These are phyloP conservation scores for Metallyticus violacea DNA, from an alignment of 2,888 invertebrate genomes.

Conservation along the genomic window DNA sequence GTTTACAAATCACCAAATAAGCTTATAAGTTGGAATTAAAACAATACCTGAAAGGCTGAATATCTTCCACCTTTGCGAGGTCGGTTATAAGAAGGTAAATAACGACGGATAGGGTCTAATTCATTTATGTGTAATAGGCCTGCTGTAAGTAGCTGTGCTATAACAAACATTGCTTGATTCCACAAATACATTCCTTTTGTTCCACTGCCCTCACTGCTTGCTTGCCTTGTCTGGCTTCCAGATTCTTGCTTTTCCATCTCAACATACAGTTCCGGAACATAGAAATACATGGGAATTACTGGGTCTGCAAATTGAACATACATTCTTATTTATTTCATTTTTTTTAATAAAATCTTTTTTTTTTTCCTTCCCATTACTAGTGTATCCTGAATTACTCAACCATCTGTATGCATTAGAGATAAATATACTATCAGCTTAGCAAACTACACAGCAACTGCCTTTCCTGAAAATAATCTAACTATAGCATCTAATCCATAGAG, in stretches of 20 bases:
- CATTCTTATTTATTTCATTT: not conserved
- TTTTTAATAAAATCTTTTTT: no score
- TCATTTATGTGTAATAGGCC: slow-evolving; percentile 90
- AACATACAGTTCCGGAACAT: slow-evolving; percentile 69
- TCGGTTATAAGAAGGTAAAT: slow-evolving; percentile 92
- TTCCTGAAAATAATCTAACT: no score
- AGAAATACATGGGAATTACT: slow-evolving; percentile 92
- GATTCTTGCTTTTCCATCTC: slow-evolving; percentile 70
- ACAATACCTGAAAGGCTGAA: slow-evolving; percentile 90
- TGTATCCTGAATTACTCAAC: no score
- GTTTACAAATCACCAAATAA: not conserved
- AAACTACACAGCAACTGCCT: no score
- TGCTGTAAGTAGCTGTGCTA: slow-evolving; percentile 87
- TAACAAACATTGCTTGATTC: slow-evolving; percentile 95
- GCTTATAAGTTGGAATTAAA: not conserved
- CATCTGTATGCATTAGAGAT: no score
- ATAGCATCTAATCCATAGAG: no score
- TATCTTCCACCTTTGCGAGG: slow-evolving; percentile 90
- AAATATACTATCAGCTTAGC: no score
- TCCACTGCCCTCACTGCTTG: slow-evolving; percentile 58
- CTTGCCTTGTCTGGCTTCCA: slow-evolving; percentile 60
- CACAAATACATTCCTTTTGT: slow-evolving; percentile 76
- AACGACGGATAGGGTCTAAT: slow-evolving; percentile 91
- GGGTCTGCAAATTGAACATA: slow-evolving; percentile 61
- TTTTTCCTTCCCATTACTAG: no score